A percentile compares a stretch with the other conserved stretches of the same genome.
Conservation (phyloP, 2,888 invertebrate species). For the Pomacea canaliculata region DNA sequence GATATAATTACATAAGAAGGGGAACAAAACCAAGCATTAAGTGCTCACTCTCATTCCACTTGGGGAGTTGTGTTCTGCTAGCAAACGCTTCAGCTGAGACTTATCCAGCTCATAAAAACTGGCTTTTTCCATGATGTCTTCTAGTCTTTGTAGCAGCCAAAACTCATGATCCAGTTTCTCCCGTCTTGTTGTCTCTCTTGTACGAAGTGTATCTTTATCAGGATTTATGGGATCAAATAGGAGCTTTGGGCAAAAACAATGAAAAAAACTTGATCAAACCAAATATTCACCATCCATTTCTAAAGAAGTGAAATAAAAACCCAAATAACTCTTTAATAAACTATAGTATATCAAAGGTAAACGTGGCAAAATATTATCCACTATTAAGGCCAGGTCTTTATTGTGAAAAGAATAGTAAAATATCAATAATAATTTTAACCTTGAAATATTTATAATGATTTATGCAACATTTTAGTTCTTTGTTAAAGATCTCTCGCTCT, state of each 20-base stretch:
- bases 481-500: too few species aligned
- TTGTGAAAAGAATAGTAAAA: too few species aligned
- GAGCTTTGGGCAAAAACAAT: constrained; percentile 42
- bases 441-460: too few species aligned
- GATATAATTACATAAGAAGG: too few species aligned
- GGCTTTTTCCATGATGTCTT: constrained; percentile 63
- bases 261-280: too few species aligned
- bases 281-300: too few species aligned
- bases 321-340: too few species aligned
- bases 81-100: constrained; percentile 47
- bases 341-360: too few species aligned
- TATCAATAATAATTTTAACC: too few species aligned
- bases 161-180: constrained; percentile 67
- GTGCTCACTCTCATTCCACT: constrained; percentile 63
- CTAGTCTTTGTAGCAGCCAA: constrained; percentile 65
- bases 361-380: too few species aligned
- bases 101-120: constrained; percentile 65
- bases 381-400: too few species aligned
- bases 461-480: too few species aligned
- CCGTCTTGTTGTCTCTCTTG: constrained; percentile 54
- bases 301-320: not conserved
- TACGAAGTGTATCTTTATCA: constrained; percentile 66
- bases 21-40: not conserved
- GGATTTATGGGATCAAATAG: constrained; percentile 69
- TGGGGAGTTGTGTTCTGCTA: constrained; percentile 55